phyloP scores from a whole-genome alignment of 1,140 invertebrate genomes.

The Listronotus oregonensis region DNA sequence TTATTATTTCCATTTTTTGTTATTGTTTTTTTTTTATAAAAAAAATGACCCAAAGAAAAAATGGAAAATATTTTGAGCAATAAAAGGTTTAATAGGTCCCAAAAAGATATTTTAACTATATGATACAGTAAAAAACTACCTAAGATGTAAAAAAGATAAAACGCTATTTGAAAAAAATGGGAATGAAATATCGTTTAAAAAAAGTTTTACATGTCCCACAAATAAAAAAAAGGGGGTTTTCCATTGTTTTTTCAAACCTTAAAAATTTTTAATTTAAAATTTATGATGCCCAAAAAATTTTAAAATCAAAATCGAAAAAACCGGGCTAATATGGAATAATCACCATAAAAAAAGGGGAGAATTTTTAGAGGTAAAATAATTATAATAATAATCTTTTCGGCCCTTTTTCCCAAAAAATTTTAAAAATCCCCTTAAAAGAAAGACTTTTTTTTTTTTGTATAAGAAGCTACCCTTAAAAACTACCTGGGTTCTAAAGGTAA shows the following conservation, averaged over 20 bases:
- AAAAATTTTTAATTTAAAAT: slow-evolving; percentile 31
- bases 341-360: slow-evolving; percentile 20
- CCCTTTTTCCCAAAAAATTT: slow-evolving; percentile 15
- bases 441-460: slow-evolving; percentile 13
- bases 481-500: slow-evolving; percentile 19
- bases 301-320: slow-evolving; percentile 9
- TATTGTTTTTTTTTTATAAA: too few relatives aligned
- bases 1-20: too few relatives aligned
- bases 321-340: slow-evolving; percentile 23
- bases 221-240: too few relatives aligned
- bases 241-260: slow-evolving; percentile 1
- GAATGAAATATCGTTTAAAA: too few relatives aligned
- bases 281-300: slow-evolving; percentile 27
- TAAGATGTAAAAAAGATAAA: too few relatives aligned
- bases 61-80: too few relatives aligned
- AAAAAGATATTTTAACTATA: too few relatives aligned
- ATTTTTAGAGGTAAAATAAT: slow-evolving; percentile 15
- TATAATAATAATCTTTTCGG: slow-evolving; percentile 30
- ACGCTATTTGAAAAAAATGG: too few relatives aligned
- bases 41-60: too few relatives aligned
- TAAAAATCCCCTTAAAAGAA: slow-evolving; percentile 26
- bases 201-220: too few relatives aligned
- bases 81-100: too few relatives aligned
- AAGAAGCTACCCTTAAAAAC: slow-evolving; percentile 20
- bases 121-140: too few relatives aligned